Conservation (phyloP, 2,888 invertebrate genomes). For the Elmis aenea region DNA sequence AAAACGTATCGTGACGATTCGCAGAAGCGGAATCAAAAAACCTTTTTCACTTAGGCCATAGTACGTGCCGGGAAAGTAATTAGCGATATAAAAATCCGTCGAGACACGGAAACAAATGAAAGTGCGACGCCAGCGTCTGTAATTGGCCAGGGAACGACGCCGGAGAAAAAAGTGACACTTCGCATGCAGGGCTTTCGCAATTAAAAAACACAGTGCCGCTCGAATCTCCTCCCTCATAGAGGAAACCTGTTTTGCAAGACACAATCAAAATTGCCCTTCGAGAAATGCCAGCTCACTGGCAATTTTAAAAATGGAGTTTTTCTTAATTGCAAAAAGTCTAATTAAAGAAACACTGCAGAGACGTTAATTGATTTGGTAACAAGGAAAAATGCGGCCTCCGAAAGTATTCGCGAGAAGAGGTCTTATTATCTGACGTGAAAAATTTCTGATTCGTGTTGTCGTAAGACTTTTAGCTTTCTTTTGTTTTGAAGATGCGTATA, state of each 20-base stretch:
- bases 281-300: slow-evolving; percentile 36
- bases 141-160: slow-evolving; percentile 35
- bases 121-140: slow-evolving; percentile 35
- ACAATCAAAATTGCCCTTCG: slow-evolving; percentile 44
- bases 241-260: slow-evolving; percentile 29
- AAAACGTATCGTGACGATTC: neutral
- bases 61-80: slow-evolving; percentile 48
- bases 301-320: slow-evolving; percentile 47
- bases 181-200: slow-evolving; percentile 43
- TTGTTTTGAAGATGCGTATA: slow-evolving; percentile 16
- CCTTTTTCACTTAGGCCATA: slow-evolving; percentile 19
- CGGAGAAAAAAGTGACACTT: slow-evolving; percentile 41
- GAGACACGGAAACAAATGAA: slow-evolving; percentile 46
- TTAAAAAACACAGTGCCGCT: slow-evolving; percentile 31
- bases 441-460: slow-evolving; percentile 19
- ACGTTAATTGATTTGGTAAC: slow-evolving; percentile 49
- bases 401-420: slow-evolving; percentile 10
- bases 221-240: slow-evolving; percentile 17
- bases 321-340: slow-evolving; percentile 46
- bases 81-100: slow-evolving; percentile 49
- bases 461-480: slow-evolving; percentile 13
- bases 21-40: slow-evolving; percentile 14
- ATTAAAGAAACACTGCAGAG: slow-evolving; percentile 43
- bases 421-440: slow-evolving; percentile 12
- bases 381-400: slow-evolving; percentile 34